phyloP scores from a whole-genome alignment of 2,888 invertebrate species.

The Cerastis leucographa region DNA sequence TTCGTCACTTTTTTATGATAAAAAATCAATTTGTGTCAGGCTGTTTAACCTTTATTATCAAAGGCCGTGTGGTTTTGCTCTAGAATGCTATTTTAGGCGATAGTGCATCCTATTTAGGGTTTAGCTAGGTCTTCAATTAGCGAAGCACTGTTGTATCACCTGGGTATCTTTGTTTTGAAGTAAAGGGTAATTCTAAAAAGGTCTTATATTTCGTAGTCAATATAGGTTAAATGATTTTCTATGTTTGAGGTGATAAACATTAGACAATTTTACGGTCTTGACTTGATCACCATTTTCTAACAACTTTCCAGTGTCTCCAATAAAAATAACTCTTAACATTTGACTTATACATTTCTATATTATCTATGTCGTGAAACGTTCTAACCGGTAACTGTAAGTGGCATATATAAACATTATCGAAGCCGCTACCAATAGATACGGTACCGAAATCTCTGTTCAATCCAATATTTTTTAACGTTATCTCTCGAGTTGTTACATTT shows the following conservation, averaged over 20 bases:
- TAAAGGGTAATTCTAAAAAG: background rate
- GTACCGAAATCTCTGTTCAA: constrained; percentile 74
- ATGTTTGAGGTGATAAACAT: background rate
- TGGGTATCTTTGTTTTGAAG: background rate
- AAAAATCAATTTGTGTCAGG: constrained; percentile 89
- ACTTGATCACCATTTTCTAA: constrained; percentile 17
- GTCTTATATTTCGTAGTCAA: background rate
- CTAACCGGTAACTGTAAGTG: constrained; percentile 62
- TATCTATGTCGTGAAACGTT: constrained; percentile 53
- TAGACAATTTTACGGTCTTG: constrained; percentile 17
- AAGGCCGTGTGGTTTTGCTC: constrained; percentile 60
- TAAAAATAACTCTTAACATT: constrained; percentile 36
- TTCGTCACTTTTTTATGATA: constrained; percentile 84
- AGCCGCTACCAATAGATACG: constrained; percentile 72
- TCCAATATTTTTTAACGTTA: constrained; percentile 76
- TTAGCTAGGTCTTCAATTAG: background rate
- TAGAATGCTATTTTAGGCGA: constrained; percentile 50
- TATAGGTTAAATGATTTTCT: constrained; percentile 3
- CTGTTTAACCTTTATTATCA: constrained; percentile 67
- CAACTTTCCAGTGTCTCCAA: constrained; percentile 40
- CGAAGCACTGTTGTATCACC: background rate
- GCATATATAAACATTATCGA: constrained; percentile 68
- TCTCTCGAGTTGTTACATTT: constrained; percentile 76
- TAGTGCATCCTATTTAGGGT: constrained; percentile 46
- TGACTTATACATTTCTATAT: constrained; percentile 47